Evolutionary conservation across 1,140 invertebrate species (phyloP).

Genomic region (Drosophila dunni): DNA sequence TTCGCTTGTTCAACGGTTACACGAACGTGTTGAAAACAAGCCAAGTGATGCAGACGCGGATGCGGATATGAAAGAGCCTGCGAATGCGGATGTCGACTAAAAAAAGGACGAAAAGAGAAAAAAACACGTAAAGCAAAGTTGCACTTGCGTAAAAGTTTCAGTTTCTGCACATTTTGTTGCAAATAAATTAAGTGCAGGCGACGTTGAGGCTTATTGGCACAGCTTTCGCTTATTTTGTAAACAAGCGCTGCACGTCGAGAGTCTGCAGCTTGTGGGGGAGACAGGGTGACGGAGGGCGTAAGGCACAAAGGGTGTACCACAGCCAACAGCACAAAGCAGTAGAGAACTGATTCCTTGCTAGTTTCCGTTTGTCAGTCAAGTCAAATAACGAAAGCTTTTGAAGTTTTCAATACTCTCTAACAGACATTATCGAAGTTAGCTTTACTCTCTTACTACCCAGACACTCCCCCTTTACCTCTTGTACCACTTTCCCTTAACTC

Average conservation of each 20-base stretch:
- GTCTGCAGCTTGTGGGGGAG: neutral
- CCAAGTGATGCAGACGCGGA: slow-evolving; percentile 57
- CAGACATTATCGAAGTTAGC: slow-evolving; percentile 61
- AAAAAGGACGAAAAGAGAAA: neutral
- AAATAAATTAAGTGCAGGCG: slow-evolving; percentile 81
- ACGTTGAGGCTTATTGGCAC: slow-evolving; percentile 78
- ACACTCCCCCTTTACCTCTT: too few species aligned
- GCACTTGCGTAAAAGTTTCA: slow-evolving; percentile 76
- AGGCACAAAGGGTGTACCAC: neutral
- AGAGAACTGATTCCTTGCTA: slow-evolving; percentile 33
- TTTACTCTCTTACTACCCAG: too few species aligned
- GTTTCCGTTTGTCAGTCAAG: slow-evolving; percentile 64
- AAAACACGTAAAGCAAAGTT: slow-evolving; percentile 73
- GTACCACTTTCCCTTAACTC: neutral
- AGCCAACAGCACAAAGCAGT: neutral
- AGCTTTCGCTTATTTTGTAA: slow-evolving; percentile 78
- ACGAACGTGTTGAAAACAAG: slow-evolving; percentile 62
- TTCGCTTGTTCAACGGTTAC: neutral
- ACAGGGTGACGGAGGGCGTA: neutral
- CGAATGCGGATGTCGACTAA: slow-evolving; percentile 12
- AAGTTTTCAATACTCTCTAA: slow-evolving; percentile 57
- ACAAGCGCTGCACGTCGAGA: slow-evolving; percentile 39
- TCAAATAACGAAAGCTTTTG: slow-evolving; percentile 66
- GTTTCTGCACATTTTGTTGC: slow-evolving; percentile 65
- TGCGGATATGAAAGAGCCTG: slow-evolving; percentile 10